Evolutionary conservation across 2,888 invertebrate genomes (phyloP), one percentile per base, ranked within the genome.

Genomic region (Dyspetes luteomarginatus): DNA sequence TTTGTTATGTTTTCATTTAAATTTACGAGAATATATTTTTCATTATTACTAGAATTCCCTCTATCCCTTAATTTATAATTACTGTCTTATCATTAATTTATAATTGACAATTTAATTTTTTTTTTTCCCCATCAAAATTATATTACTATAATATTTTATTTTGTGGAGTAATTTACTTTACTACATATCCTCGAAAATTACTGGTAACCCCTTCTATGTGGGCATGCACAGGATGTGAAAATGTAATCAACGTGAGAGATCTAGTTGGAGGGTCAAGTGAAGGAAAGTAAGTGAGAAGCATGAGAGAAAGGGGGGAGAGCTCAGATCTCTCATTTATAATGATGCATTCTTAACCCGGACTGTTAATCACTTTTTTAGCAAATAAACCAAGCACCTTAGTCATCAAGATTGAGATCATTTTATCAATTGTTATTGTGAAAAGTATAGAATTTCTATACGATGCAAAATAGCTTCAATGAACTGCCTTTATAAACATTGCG

Each of bases 211-310:
- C 43, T 24, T 52, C n/a, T 68, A 69, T 22, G 64, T 56, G n/a
- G 22, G 56, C 58, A 75, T 67, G 77, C 12, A 71, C 81, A 84
- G 77, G 82, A 82, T 81, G 79, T 73, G 64, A 74, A 75, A 62
- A 81, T 82, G 67, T 87, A 89, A 87, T 90, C 88, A 84, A 86
- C 82, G 86, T 86, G 89, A 83, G 89, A 90, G 87, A 90, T 90
- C 89, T 86, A 69, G 69, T 78, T 48, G 79, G 78, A 83, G 81
- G 85, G 83, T 87, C 85, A 84, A 75, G 77, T 83, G 72, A 83
- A 76, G 77, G 52, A 78, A 79, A 62, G 68, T 62, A 65, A 84
- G n/a, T n/a, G n/a, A n/a, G n/a, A n/a, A 72, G 15, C 24, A 28
- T n/a, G 22, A 19, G 7, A 17, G 22, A 22, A 19, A 15, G n/a